phyloP scores from a whole-genome alignment of 53 echinoderm and acorn worm species.

The Temnopleurus reevesii region DNA sequence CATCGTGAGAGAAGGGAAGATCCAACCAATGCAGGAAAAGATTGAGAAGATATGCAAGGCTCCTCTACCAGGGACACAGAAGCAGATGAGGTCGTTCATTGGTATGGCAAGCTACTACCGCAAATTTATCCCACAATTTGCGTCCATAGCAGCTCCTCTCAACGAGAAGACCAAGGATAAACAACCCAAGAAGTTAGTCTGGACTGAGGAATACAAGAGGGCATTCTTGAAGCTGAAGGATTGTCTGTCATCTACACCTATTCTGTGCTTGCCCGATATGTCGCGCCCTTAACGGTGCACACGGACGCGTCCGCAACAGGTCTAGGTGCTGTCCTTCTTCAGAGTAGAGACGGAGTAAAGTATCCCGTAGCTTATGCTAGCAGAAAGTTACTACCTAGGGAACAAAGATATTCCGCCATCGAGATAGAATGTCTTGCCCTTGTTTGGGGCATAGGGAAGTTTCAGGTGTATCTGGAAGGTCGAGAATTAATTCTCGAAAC shows the following conservation, averaged over 20 bases:
- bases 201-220: no score
- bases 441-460: slow-evolving; percentile 65
- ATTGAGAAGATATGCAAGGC: slow-evolving; percentile 46
- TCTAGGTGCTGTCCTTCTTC: no score
- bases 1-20: slow-evolving; percentile 37
- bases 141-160: slow-evolving; percentile 50
- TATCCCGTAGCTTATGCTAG: no score
- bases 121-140: slow-evolving; percentile 61
- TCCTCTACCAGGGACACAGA: slow-evolving; percentile 62
- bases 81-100: slow-evolving; percentile 45
- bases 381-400: no score
- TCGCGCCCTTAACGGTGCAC: no score
- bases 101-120: slow-evolving; percentile 57
- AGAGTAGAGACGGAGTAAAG: no score
- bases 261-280: no score
- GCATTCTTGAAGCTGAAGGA: no score
- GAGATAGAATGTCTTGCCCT: slow-evolving; percentile 68
- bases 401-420: slow-evolving; percentile 28
- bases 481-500: slow-evolving; percentile 60
- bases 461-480: slow-evolving; percentile 56
- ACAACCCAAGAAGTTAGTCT: no score
- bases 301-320: no score
- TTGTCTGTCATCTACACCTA: no score
- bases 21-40: slow-evolving; percentile 62
- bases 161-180: slow-evolving; percentile 4